Evolutionary conservation across 2,888 invertebrate genomes (phyloP).

Genomic region (Nephrotoma guestfalica): DNA sequence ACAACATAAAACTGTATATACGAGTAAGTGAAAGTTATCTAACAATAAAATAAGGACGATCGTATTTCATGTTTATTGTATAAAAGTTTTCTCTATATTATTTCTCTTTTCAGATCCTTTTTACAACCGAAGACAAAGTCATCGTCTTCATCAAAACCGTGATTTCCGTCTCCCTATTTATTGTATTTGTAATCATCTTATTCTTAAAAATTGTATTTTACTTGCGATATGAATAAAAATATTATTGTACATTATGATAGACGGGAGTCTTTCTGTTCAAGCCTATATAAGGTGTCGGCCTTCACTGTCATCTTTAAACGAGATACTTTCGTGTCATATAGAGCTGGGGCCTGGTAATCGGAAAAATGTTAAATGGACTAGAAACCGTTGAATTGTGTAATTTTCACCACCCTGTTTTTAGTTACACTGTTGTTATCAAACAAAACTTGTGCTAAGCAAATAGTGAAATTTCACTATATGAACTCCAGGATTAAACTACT

Average conservation of each 20-base stretch:
- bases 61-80: neutral
- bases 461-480: neutral
- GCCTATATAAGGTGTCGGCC: too few species aligned
- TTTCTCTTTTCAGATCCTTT: neutral
- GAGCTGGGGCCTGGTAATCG: too few species aligned
- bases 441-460: neutral
- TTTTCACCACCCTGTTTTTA: neutral
- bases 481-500: neutral
- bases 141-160: neutral
- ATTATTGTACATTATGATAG: neutral
- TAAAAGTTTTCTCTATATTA: neutral
- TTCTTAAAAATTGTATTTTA: neutral
- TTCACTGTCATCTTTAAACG: too few species aligned
- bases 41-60: neutral
- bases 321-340: too few species aligned
- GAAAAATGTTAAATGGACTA: neutral
- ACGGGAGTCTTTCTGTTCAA: neutral
- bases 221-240: neutral
- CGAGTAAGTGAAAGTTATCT: neutral
- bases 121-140: neutral
- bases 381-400: neutral
- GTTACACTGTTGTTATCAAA: neutral
- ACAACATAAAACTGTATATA: neutral
- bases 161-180: neutral
- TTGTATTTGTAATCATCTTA: neutral